Base-by-base conservation (phyloP, 2,888 invertebrate genomes). In the Iselma pallidipennis region DNA sequence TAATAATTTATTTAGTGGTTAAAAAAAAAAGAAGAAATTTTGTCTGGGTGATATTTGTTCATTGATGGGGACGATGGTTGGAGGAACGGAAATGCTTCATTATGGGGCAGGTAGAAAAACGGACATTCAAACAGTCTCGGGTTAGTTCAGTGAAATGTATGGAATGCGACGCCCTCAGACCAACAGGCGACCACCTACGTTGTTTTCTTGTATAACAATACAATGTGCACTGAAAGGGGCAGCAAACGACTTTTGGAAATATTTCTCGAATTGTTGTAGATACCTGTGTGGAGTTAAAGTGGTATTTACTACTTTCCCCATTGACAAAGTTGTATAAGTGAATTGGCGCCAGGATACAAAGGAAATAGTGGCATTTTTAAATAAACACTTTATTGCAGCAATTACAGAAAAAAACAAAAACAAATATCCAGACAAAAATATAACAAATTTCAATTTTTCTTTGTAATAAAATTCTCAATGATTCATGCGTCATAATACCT, bases 101-200 rank as follows among this genome's bases (percentile, higher is more conserved):
- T 64, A 37, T 19, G 49, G 52, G 4, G 50, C 49, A 54, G 51
- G 51, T 51, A 51, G 60, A 57, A 60, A 49, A 58, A 28, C 54
- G 53, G 61, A 50, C 53, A 57, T 37, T 59, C 33, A 16, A 56
- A 10, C 3, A 42, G 42, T 42, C 42, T 26, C 31, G 31, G 10
- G 19, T 50, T 23, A 21, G 56, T 51, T 31, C 31, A 42, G 52
- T 62, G 61, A 67, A 69, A 69, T 67, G 65, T 58, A 9, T 60
- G 67, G 69, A 69, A 69, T 69, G 69, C 49, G 61, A 42, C 52
- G 49, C 59, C 48, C 61, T 61, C 54, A 67, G 66, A 67, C 69
- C 63, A 59, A 63, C 28, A 48, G 68, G 65, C 66, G 67, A 65
- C 69, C 69, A 67, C 69, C 69, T 61, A 69, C 65, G 57, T 65